These are phyloP conservation scores for Aptenodytes forsteri DNA, from an alignment of 2,113 vertebrate species.

Conservation along the genomic window DNA sequence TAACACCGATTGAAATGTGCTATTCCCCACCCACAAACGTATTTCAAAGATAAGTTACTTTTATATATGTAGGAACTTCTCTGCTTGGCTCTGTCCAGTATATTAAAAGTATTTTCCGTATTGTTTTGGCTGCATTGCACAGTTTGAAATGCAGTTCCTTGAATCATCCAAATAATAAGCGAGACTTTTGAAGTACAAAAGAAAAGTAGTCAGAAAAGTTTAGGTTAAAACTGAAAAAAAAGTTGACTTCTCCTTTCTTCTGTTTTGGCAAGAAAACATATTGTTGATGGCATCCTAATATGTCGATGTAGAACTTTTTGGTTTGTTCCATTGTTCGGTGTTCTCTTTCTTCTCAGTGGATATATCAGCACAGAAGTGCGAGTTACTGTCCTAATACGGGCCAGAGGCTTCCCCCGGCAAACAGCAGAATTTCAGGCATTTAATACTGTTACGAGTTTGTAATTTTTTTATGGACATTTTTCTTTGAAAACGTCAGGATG, in stretches of 20 bases:
- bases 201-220: background rate
- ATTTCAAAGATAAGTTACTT: background rate
- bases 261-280: background rate
- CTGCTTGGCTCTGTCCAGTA: background rate
- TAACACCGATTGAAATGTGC: background rate
- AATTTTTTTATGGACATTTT: background rate
- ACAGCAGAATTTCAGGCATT: background rate
- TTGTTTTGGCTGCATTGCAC: background rate
- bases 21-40: background rate
- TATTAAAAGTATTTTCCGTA: background rate
- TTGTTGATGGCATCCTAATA: background rate
- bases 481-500: background rate
- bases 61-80: accelerated
- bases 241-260: background rate
- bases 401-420: background rate
- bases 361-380: no score
- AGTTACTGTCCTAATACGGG: background rate
- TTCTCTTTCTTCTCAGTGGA: background rate
- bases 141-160: background rate
- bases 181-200: background rate
- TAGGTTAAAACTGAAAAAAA: background rate
- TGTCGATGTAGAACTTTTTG: background rate
- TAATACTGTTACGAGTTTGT: background rate
- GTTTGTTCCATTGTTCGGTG: background rate
- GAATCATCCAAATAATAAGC: background rate